Evolutionary conservation across 2,113 vertebrate genomes (phyloP).

Genomic region (Butorides virescens): DNA sequence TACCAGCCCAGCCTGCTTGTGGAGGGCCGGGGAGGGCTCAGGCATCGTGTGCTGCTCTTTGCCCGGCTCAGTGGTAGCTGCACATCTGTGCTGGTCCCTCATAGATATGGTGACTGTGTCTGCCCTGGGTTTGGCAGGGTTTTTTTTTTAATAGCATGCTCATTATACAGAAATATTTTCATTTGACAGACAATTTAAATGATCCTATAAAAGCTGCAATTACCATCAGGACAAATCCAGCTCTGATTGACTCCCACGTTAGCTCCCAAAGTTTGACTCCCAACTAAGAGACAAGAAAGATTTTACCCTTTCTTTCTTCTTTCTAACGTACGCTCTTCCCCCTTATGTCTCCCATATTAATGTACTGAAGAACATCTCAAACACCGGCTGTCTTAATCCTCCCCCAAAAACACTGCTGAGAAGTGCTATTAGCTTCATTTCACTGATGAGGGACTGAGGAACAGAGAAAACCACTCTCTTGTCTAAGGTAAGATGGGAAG

Average conservation of each 20-base stretch:
- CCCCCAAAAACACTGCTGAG: not conserved
- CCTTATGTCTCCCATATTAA: not conserved
- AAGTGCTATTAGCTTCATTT: not conserved
- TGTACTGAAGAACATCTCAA: not conserved
- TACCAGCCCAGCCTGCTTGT: not conserved
- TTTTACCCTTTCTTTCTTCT: conserved; percentile 1
- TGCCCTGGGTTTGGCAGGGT: conserved; percentile 41
- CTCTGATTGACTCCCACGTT: conserved; percentile 57
- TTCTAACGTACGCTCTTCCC: not conserved
- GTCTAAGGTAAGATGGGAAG: not conserved
- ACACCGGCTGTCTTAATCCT: not conserved
- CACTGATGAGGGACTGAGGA: not conserved
- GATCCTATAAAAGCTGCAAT: conserved; percentile 63
- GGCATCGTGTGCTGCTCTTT: not conserved
- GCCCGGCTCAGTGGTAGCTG: not conserved
- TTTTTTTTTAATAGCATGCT: conserved; percentile 65
- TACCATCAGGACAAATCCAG: conserved; percentile 64
- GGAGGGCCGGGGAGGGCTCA: not conserved
- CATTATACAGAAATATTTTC: conserved; percentile 71
- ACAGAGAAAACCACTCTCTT: not conserved
- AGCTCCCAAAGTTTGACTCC: conserved; percentile 47
- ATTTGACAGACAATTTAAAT: conserved; percentile 68
- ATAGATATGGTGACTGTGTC: conserved; percentile 36
- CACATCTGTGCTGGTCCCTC: not conserved
- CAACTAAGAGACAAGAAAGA: not conserved